Evolutionary conservation across 2,888 invertebrate species (phyloP).

Genomic region (Silvanus unidentatus): DNA sequence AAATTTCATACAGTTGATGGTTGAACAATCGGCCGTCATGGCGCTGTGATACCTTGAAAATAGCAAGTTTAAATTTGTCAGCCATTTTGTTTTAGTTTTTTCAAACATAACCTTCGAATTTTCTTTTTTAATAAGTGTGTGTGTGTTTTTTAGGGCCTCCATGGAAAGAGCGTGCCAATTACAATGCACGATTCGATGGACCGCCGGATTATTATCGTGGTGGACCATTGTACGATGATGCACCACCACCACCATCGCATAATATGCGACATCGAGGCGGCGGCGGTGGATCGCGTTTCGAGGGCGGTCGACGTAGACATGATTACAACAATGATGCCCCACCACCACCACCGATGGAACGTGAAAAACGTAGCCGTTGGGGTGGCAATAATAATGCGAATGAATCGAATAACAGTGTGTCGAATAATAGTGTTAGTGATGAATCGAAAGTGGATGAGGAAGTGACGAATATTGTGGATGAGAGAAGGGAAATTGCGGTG

Average conservation of each 20-base stretch:
- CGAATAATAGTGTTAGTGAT: neutral
- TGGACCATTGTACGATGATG: slow-evolving; percentile 26
- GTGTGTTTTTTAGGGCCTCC: slow-evolving; percentile 30
- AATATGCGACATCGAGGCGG: slow-evolving; percentile 22
- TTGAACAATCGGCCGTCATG: too few species aligned
- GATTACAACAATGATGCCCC: slow-evolving; percentile 7
- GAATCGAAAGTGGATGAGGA: neutral
- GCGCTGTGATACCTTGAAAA: too few species aligned
- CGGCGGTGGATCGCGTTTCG: slow-evolving; percentile 16
- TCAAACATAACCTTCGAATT: too few species aligned
- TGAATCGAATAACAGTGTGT: slow-evolving; percentile 11
- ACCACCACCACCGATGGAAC: slow-evolving; percentile 12
- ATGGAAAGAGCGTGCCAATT: slow-evolving; percentile 45
- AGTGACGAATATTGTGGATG: neutral
- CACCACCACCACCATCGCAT: slow-evolving; percentile 17
- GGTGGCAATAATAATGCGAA: slow-evolving; percentile 10
- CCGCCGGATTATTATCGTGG: slow-evolving; percentile 35
- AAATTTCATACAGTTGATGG: too few species aligned
- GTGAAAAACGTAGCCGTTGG: slow-evolving; percentile 21
- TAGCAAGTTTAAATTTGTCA: too few species aligned
- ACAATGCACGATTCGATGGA: slow-evolving; percentile 34
- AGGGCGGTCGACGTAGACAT: slow-evolving; percentile 16
- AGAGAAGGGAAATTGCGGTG: slow-evolving; percentile 1
- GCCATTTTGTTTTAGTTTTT: too few species aligned
- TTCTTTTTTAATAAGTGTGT: too few species aligned